Evolutionary conservation across 2,888 invertebrate genomes (phyloP), one percentile per base, ranked within the genome.

Genomic region (Bugulina stolonifera): DNA sequence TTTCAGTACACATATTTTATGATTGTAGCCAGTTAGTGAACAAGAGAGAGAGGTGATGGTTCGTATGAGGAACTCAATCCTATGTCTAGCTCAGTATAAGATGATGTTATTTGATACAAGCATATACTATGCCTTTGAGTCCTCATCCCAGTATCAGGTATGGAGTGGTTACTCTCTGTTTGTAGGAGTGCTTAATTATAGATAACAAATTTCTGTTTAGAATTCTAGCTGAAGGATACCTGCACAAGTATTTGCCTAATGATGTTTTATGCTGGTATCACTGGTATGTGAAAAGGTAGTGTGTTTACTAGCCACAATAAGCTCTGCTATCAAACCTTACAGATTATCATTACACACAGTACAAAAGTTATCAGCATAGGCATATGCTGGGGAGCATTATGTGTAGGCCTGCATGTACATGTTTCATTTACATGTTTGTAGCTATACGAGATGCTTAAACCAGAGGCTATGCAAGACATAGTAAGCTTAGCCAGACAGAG

Each of bases 31-130:
- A 43, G 43, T 43, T 27, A 87, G 89, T 5, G 86, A 87, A 72
- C 85, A 88, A 0, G 92, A 93, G 77, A 88, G 96, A 72, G 91
- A 93, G 85, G 90, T 90, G n/a, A 93, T 99, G 80, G 90, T 91
- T 0, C 88, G 98, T 73, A 85, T 97, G 32, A 89, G 92, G 72
- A 97, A 97, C 84, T 95, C 95, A 81, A 91, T 99, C 75, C 85
- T 91, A 69, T 91, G 93, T 0, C 86, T 99, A 72, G 91, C 93
- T 0, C 89, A 92, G 32, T 91, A 93, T 76, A 92, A 92, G 81
- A 91, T 97, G 86, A 90, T 93, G 88, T 85, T 99, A 1, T 95
- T 91, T 78, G 95, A 97, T 81, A 94, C 94, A 0, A 94, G 93
- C 79, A 92, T 97, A 69, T 88, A 91, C 77, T 92, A 92, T 81